Conservation (phyloP, 2,797 vertebrate genomes). For the Capromys pilorides region DNA sequence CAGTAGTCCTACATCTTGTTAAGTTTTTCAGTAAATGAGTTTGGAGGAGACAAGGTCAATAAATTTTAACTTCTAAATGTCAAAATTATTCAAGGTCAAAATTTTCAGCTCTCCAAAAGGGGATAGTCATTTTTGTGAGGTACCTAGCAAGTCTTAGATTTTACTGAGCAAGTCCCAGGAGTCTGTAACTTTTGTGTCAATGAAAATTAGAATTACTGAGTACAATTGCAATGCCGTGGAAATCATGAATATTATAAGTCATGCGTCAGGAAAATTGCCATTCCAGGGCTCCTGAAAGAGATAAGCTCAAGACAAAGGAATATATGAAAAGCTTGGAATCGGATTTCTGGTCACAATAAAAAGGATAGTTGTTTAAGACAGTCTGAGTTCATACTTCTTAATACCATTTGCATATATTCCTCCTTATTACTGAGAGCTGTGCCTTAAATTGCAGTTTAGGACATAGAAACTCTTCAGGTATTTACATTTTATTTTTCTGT, state of each 20-base stretch:
- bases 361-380: conserved; percentile 15
- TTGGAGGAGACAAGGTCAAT: conserved; percentile 28
- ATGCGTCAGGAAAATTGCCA: conserved; percentile 62
- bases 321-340: conserved; percentile 40
- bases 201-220: conserved; percentile 68
- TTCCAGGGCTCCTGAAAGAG: conserved; percentile 59
- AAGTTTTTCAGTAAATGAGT: conserved; percentile 2
- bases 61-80: conserved; percentile 43
- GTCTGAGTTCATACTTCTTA: conserved; percentile 23
- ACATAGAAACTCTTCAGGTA: neutral
- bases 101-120: conserved; percentile 32
- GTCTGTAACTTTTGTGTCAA: conserved; percentile 60
- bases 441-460: neutral
- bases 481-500: conserved; percentile 48
- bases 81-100: conserved; percentile 63
- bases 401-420: neutral
- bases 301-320: conserved; percentile 50
- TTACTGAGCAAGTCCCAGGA: conserved; percentile 53
- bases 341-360: conserved; percentile 35
- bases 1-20: neutral
- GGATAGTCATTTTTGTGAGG: conserved; percentile 53
- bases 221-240: conserved; percentile 57
- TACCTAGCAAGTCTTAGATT: conserved; percentile 46
- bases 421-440: conserved; percentile 37
- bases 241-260: conserved; percentile 64